Conservation (phyloP, 2,797 vertebrate genomes). For the Pangasius djambal region DNA sequence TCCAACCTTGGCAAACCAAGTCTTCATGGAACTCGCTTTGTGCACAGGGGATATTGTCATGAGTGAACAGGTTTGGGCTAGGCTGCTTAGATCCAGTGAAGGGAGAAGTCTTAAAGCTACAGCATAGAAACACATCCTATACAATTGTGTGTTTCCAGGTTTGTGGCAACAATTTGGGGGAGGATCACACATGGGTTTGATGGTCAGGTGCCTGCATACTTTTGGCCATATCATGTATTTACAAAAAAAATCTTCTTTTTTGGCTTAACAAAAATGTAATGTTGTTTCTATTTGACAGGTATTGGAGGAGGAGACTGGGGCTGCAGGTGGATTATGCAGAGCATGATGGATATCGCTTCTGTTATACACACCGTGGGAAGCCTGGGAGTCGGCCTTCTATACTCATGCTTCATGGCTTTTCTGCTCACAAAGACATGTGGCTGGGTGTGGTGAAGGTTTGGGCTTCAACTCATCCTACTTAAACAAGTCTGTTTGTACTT, state of each 20-base stretch:
- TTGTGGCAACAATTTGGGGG: background rate
- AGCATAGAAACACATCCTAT: background rate
- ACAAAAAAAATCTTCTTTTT: background rate
- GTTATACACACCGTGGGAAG: constrained; percentile 85
- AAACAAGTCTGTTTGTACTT: background rate
- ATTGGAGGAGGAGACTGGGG: constrained; percentile 83
- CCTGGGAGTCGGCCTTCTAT: constrained; percentile 80
- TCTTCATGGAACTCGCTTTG: background rate
- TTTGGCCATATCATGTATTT: background rate
- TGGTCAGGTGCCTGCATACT: background rate
- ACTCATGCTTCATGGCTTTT: constrained; percentile 94
- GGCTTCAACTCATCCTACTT: background rate
- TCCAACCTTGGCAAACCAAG: background rate
- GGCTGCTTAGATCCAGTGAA: background rate
- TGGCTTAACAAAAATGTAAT: too few relatives aligned
- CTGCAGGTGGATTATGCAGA: constrained; percentile 78
- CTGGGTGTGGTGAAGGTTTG: constrained; percentile 85
- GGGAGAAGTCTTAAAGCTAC: background rate
- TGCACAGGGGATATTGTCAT: background rate
- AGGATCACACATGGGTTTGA: background rate
- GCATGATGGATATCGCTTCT: constrained; percentile 86
- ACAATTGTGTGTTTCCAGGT: background rate
- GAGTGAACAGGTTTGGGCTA: background rate
- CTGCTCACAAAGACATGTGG: constrained; percentile 96
- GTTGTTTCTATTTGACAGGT: constrained; percentile 73